Percentiles rank a stretch among this genome's conserved stretches.
Evolutionary conservation across 2,113 vertebrate genomes (phyloP).

Genomic region (Ranitomeya variabilis): DNA sequence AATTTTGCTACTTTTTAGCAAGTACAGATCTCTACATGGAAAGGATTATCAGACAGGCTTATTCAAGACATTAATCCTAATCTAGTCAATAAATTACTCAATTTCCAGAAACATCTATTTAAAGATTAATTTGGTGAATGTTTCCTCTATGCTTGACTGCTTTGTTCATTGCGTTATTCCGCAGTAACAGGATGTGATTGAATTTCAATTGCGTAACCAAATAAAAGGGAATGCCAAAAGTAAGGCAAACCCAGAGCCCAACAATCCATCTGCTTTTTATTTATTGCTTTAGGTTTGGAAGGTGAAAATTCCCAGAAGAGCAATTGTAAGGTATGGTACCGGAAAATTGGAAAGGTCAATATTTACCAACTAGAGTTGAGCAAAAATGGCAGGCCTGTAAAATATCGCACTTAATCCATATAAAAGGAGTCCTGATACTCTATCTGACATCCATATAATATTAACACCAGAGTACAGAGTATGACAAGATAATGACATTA

Average conservation of each 20-base stretch:
- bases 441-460: too few relatives aligned
- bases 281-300: slow-evolving; percentile 42
- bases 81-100: slow-evolving; percentile 30
- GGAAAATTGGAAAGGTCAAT: background rate
- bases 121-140: slow-evolving; percentile 67
- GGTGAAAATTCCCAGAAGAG: slow-evolving; percentile 7
- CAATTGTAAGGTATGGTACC: background rate
- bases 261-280: slow-evolving; percentile 66
- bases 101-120: slow-evolving; percentile 55
- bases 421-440: too few relatives aligned
- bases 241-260: slow-evolving; percentile 66
- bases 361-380: background rate
- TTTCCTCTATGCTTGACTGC: slow-evolving; percentile 61
- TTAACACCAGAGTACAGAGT: too few relatives aligned
- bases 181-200: slow-evolving; percentile 60
- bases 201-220: slow-evolving; percentile 66
- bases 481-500: too few relatives aligned
- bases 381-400: too few relatives aligned
- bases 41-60: slow-evolving; percentile 1
- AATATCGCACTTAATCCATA: too few relatives aligned
- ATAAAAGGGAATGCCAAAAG: slow-evolving; percentile 67
- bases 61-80: slow-evolving; percentile 63
- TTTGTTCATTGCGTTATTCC: slow-evolving; percentile 61
- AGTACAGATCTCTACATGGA: background rate
- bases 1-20: background rate